These are phyloP conservation scores for Siphlonurus alternatus DNA, from an alignment of 2,888 invertebrate genomes.

Conservation along the genomic window DNA sequence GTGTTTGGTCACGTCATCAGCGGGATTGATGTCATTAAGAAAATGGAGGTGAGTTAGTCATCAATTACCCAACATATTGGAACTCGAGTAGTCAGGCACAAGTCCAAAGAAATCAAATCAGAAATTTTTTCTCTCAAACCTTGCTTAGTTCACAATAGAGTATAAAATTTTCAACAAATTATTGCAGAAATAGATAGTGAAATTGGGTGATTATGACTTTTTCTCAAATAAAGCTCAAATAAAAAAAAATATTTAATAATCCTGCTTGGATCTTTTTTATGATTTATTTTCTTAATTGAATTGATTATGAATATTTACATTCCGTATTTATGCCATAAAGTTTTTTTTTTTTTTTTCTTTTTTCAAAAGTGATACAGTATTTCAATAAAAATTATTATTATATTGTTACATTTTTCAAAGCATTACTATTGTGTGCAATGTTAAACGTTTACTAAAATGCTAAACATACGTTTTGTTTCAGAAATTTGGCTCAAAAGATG, in stretches of 20 bases:
- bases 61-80: conserved; percentile 3
- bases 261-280: no score
- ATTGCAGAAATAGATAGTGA: not conserved
- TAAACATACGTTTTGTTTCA: conserved; percentile 17
- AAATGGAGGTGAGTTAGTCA: conserved; percentile 60
- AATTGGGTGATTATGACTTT: not conserved
- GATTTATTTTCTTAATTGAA: no score
- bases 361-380: no score
- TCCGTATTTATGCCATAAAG: no score
- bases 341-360: no score
- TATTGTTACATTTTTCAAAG: no score
- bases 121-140: not conserved
- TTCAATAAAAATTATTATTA: no score
- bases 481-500: conserved; percentile 63
- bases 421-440: not conserved
- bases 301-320: no score
- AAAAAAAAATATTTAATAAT: no score
- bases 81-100: no score
- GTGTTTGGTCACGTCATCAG: conserved; percentile 94
- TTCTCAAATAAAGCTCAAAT: no score
- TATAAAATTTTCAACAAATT: not conserved
- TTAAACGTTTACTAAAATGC: not conserved
- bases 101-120: not conserved
- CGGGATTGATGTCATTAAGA: conserved; percentile 79
- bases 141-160: not conserved